These are phyloP conservation scores for Magallana angulata DNA, from an alignment of 1,140 invertebrate genomes.

Conservation along the genomic window DNA sequence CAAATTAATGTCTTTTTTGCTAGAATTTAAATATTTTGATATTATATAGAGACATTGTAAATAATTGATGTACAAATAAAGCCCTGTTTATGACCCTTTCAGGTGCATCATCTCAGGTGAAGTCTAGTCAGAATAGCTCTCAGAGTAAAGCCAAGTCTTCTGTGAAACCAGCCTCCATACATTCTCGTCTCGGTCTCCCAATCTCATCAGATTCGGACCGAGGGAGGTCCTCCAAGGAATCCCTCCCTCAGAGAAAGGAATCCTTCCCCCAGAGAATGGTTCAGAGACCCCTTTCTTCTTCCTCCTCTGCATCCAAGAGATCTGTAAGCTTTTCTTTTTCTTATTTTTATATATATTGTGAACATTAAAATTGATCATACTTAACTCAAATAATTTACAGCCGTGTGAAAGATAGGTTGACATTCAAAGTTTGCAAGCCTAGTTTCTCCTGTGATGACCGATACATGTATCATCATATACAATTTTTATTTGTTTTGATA, in stretches of 20 bases:
- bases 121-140: neutral
- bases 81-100: neutral
- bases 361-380: no score
- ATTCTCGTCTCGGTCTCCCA: conserved; percentile 4
- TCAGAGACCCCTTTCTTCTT: neutral
- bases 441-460: no score
- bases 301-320: neutral
- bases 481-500: neutral
- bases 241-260: neutral
- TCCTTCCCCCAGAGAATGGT: neutral
- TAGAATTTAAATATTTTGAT: no score
- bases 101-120: conserved; percentile 17
- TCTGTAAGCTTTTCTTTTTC: neutral
- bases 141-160: neutral
- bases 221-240: neutral
- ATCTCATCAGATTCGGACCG: neutral
- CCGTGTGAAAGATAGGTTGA: no score
- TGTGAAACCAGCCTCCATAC: neutral
- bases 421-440: no score
- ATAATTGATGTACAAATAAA: no score
- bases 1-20: no score
- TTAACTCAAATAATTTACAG: no score
- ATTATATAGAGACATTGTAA: no score
- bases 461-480: neutral
- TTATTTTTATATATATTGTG: no score